phyloP scores from a whole-genome alignment of 2,888 invertebrate genomes.

The Adelognathus sp. region DNA sequence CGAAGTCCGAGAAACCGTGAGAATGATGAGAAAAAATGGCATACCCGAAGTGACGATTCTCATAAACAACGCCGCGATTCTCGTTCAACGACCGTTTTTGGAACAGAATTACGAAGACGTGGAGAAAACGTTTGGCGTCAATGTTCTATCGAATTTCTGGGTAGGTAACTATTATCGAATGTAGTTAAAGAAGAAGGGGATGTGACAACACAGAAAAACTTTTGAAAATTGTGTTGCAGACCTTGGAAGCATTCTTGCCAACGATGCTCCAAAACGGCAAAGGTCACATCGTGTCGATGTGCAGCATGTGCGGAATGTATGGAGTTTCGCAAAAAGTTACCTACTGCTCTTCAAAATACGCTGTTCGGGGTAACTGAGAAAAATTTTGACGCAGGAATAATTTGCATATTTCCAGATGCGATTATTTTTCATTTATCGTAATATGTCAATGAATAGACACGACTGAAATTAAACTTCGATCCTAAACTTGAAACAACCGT shows the following conservation, averaged over 20 bases:
- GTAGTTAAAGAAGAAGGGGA: neutral
- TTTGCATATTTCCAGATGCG: neutral
- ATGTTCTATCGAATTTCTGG: slow-evolving; percentile 82
- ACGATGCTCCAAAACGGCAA: slow-evolving; percentile 76
- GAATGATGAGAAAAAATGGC: slow-evolving; percentile 68
- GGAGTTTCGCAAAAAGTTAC: slow-evolving; percentile 79
- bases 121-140: slow-evolving; percentile 78
- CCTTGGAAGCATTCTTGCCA: slow-evolving; percentile 80
- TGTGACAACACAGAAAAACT: neutral
- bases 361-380: slow-evolving; percentile 77
- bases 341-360: slow-evolving; percentile 81
- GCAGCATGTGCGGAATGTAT: slow-evolving; percentile 80
- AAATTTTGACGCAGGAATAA: too few species aligned
- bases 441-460: too few species aligned
- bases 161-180: slow-evolving; percentile 65
- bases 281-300: slow-evolving; percentile 80
- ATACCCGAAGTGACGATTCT: slow-evolving; percentile 81
- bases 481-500: too few species aligned
- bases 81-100: slow-evolving; percentile 78
- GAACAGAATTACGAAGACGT: slow-evolving; percentile 77
- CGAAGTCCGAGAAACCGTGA: slow-evolving; percentile 68
- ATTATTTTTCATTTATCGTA: neutral
- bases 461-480: too few species aligned
- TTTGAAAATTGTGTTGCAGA: slow-evolving; percentile 65
- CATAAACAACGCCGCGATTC: slow-evolving; percentile 81